phyloP scores from a whole-genome alignment of 2,888 invertebrate species.

The Ornithoptera alexandrae region DNA sequence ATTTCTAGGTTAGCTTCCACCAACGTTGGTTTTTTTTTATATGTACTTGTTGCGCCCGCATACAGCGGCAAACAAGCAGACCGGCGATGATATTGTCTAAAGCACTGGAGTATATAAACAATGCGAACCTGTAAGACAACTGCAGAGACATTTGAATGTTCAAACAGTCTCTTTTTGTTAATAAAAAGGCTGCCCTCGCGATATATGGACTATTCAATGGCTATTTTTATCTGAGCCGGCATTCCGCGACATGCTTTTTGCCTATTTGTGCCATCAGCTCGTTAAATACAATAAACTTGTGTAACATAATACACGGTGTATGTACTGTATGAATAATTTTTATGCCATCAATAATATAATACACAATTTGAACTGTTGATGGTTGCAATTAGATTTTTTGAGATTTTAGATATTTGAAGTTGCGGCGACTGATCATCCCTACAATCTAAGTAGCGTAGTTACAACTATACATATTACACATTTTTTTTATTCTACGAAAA shows the following conservation, averaged over 20 bases:
- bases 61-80: constrained; percentile 10
- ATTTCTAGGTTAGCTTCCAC: background rate
- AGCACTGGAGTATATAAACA: constrained; percentile 40
- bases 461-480: too few species aligned
- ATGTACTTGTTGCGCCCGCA: constrained; percentile 11
- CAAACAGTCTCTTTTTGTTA: constrained; percentile 44
- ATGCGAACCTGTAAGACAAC: constrained; percentile 45
- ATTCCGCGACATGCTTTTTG: constrained; percentile 31
- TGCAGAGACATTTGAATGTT: constrained; percentile 60
- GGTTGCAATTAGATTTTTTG: too few species aligned
- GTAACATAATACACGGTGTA: constrained; percentile 19
- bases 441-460: too few species aligned
- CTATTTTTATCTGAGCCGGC: constrained; percentile 53
- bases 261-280: constrained; percentile 25
- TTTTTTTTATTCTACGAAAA: too few species aligned
- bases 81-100: constrained; percentile 25
- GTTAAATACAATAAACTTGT: constrained; percentile 23
- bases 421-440: too few species aligned
- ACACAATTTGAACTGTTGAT: too few species aligned
- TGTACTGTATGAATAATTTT: constrained; percentile 13
- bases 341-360: background rate
- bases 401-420: too few species aligned
- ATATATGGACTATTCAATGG: constrained; percentile 48
- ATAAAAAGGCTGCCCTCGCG: constrained; percentile 44
- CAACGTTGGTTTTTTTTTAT: background rate